Conservation (phyloP, 2,113 vertebrate genomes). For the Lonchura striata region DNA sequence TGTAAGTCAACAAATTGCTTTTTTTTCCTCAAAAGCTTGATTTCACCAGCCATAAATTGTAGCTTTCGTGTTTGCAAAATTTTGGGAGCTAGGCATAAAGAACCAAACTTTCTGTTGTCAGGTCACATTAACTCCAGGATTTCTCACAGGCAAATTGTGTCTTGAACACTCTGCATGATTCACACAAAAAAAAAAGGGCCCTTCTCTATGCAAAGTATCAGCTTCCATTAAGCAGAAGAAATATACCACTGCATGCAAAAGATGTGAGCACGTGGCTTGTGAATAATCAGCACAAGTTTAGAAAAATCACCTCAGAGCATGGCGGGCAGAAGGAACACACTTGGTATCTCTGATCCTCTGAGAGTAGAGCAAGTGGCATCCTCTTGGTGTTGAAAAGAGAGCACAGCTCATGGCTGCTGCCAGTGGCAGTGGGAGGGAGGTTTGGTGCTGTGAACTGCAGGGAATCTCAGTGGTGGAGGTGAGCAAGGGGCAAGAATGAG, state of each 20-base stretch:
- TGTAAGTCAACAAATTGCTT: not conserved
- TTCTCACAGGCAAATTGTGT: slow-evolving; percentile 60
- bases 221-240: slow-evolving; percentile 31
- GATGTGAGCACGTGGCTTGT: not conserved
- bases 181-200: not conserved
- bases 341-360: not conserved
- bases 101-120: slow-evolving; percentile 56
- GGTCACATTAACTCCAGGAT: slow-evolving; percentile 47
- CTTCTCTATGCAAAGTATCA: slow-evolving; percentile 17
- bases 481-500: not conserved
- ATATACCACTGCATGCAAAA: not conserved
- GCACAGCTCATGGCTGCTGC: not conserved
- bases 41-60: not conserved
- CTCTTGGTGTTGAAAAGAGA: not conserved
- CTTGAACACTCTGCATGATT: not conserved
- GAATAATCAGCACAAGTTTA: slow-evolving; percentile 7
- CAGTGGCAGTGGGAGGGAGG: not conserved
- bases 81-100: slow-evolving; percentile 2
- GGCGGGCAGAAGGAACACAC: not conserved
- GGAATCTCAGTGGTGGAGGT: not conserved
- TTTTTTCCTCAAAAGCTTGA: not conserved
- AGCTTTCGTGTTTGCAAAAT: slow-evolving; percentile 2
- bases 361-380: not conserved
- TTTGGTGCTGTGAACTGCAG: not conserved
- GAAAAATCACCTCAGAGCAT: slow-evolving; percentile 10